Percentiles rank a stretch among this genome's conserved stretches.
phyloP scores from a whole-genome alignment of 2,113 vertebrate genomes.

The Eulemur rufifrons region DNA sequence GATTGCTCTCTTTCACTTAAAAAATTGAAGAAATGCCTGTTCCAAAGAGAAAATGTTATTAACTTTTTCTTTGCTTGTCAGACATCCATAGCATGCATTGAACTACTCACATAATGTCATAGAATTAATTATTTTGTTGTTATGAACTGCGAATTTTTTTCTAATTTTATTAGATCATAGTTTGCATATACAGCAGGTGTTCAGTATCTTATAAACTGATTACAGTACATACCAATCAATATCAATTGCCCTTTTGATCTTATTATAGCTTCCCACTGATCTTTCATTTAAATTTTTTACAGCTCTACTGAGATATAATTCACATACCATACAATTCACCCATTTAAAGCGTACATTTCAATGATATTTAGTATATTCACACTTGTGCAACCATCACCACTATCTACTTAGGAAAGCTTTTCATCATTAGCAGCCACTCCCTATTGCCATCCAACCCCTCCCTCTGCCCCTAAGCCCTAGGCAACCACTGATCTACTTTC shows the following conservation, averaged over 20 bases:
- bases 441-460: not conserved
- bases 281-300: not conserved
- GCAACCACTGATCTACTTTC: not conserved
- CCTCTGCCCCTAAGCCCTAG: not conserved
- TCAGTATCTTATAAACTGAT: not conserved
- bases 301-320: not conserved
- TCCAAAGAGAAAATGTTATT: not conserved
- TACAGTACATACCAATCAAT: not conserved
- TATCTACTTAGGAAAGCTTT: not conserved
- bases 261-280: not conserved
- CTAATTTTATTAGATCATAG: slow-evolving; percentile 14
- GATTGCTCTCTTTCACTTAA: slow-evolving; percentile 42
- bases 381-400: not conserved
- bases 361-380: not conserved
- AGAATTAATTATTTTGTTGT: not conserved
- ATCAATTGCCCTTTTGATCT: not conserved
- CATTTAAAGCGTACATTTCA: not conserved
- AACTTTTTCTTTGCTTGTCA: slow-evolving; percentile 9
- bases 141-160: not conserved
- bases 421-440: not conserved
- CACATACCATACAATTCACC: not conserved
- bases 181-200: not conserved
- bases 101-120: not conserved
- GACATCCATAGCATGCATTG: not conserved
- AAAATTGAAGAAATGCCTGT: slow-evolving; percentile 1